These are phyloP conservation scores for Cygnus buccinator DNA, from an alignment of 2,113 vertebrate genomes.

Conservation along the genomic window DNA sequence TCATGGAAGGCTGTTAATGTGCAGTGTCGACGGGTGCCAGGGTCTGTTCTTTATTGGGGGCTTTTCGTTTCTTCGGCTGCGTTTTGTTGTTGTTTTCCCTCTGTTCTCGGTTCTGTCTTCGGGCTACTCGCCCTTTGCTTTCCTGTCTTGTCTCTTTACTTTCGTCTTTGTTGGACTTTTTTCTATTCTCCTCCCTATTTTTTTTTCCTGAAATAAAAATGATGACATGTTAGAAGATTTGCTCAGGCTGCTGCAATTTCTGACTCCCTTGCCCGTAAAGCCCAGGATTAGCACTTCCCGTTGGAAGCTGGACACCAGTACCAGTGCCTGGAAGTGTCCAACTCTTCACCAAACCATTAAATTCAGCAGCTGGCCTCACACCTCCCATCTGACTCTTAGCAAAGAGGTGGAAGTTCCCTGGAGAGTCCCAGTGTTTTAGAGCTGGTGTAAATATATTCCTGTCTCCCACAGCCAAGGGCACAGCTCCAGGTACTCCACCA, in stretches of 20 bases:
- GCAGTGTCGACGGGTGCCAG: conserved; percentile 77
- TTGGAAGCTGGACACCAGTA: not conserved
- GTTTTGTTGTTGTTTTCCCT: conserved; percentile 90
- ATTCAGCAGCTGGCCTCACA: not conserved
- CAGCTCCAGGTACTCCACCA: not conserved
- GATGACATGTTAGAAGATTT: conserved; percentile 33
- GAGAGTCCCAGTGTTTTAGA: not conserved
- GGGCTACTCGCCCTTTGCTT: conserved; percentile 81
- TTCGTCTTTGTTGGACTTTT: conserved; percentile 88
- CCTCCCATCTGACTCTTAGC: not conserved
- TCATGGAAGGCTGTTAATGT: conserved; percentile 79
- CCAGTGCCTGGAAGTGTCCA: not conserved
- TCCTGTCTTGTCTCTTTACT: conserved; percentile 84
- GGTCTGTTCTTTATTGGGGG: conserved; percentile 82
- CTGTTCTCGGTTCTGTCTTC: conserved; percentile 82
- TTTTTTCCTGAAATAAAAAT: conserved; percentile 81
- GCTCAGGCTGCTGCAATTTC: not conserved
- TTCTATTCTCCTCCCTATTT: conserved; percentile 82
- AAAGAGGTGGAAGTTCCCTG: not conserved
- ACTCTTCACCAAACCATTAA: not conserved
- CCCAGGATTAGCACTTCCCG: not conserved
- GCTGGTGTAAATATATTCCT: not conserved
- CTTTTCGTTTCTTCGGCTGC: conserved; percentile 88
- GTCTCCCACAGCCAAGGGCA: not conserved
- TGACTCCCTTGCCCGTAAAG: not conserved